Conservation (phyloP, 37 sponge, comb jelly and placozoan species). For the Eunapius fragilis region DNA sequence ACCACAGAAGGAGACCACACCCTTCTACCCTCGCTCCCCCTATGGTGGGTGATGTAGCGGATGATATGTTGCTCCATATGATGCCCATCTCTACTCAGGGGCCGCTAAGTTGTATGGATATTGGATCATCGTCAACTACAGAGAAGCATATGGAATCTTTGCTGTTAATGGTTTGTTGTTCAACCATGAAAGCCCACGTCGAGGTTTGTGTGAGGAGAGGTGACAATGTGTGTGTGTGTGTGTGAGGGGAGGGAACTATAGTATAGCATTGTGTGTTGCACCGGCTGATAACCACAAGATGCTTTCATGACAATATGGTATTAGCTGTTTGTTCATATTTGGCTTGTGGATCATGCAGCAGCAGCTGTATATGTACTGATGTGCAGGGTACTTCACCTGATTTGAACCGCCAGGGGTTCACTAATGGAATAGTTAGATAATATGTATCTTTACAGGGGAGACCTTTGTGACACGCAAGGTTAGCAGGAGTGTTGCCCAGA, state of each 20-base stretch:
- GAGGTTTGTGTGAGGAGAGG: too few relatives aligned
- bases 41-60: constrained; percentile 69
- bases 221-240: too few relatives aligned
- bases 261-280: too few relatives aligned
- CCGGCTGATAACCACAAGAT: too few relatives aligned
- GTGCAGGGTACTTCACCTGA: too few relatives aligned
- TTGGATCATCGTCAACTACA: constrained; percentile 92
- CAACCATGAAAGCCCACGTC: constrained; percentile 92
- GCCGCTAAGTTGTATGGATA: constrained; percentile 92
- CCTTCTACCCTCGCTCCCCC: constrained; percentile 94
- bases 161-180: constrained; percentile 90
- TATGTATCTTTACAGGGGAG: constrained; percentile 60
- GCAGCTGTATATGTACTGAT: too few relatives aligned
- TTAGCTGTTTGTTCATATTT: too few relatives aligned
- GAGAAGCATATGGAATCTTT: constrained; percentile 88
- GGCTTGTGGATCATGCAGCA: too few relatives aligned
- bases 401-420: too few relatives aligned
- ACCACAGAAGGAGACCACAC: constrained; percentile 94
- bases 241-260: too few relatives aligned
- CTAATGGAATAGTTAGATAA: background rate
- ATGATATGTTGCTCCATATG: background rate
- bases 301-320: too few relatives aligned
- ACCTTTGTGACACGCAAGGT: constrained; percentile 95
- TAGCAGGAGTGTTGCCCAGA: constrained; percentile 87
- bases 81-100: constrained; percentile 22